Percentiles rank a stretch among this genome's conserved stretches.
These are phyloP conservation scores for Amiota communis DNA, from an alignment of 2,888 invertebrate genomes.

Conservation along the genomic window DNA sequence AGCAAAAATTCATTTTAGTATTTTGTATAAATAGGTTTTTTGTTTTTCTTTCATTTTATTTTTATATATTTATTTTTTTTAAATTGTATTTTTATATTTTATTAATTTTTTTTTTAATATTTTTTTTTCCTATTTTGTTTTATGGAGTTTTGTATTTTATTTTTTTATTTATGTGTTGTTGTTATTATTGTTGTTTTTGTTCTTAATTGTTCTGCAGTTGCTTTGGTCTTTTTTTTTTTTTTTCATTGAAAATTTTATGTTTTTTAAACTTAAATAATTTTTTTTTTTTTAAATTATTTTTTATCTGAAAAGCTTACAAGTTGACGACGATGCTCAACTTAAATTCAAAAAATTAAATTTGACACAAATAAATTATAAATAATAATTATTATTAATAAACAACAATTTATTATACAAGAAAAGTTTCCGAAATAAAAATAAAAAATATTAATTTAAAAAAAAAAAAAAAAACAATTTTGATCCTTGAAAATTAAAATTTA, in stretches of 20 bases:
- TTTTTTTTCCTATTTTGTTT: neutral
- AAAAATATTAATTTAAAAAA: too few species aligned
- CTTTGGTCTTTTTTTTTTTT: neutral
- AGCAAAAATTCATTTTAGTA: slow-evolving; percentile 2
- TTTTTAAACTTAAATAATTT: neutral
- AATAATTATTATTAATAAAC: too few species aligned
- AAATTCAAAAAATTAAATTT: too few species aligned
- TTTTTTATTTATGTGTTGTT: neutral
- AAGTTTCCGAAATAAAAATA: too few species aligned
- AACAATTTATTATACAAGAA: too few species aligned
- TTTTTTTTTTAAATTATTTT: neutral
- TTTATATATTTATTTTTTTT: neutral
- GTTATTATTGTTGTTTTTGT: neutral
- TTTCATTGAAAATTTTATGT: neutral
- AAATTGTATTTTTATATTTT: neutral
- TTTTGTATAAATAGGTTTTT: neutral
- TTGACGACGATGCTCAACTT: too few species aligned
- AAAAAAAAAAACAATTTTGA: too few species aligned
- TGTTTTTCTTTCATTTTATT: neutral
- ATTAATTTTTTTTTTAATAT: neutral
- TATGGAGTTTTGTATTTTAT: neutral
- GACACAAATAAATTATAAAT: too few species aligned
- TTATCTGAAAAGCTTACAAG: too few species aligned
- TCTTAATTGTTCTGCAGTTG: neutral
- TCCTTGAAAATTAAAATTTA: too few species aligned